A percentile compares a stretch with the other conserved stretches of the same genome.
phyloP scores from a whole-genome alignment of 1,140 invertebrate genomes.

The Acromyrmex heyeri region DNA sequence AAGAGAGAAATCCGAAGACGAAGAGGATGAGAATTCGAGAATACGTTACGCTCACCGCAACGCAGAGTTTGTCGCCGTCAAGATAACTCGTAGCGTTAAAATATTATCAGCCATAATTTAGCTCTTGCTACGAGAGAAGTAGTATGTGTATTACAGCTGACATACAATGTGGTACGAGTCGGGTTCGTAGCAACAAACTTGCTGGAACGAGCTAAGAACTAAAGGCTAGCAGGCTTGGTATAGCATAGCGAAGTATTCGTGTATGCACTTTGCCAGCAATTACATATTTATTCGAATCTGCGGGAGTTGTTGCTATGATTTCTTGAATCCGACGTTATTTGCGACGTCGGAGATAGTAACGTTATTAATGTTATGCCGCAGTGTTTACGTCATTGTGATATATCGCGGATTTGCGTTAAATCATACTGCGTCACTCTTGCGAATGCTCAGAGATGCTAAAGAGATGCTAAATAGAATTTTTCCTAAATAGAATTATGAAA shows the following conservation, averaged over 20 bases:
- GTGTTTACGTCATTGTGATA: too few species aligned
- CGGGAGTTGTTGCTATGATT: not conserved
- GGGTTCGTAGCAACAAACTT: conserved; percentile 13
- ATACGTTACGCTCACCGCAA: not conserved
- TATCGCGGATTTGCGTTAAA: not conserved
- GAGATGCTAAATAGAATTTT: not conserved
- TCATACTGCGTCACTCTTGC: not conserved
- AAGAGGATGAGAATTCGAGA: not conserved
- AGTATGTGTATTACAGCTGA: conserved; percentile 1
- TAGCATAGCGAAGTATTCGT: not conserved
- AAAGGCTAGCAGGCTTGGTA: not conserved
- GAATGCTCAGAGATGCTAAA: not conserved
- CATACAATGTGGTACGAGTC: not conserved
- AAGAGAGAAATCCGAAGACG: conserved; percentile 7
- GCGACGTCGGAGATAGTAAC: not conserved
- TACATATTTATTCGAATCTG: conserved; percentile 32
- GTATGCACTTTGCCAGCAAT: conserved; percentile 18
- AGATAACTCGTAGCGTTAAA: conserved; percentile 41
- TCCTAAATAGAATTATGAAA: not conserved
- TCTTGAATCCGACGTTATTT: conserved; percentile 15
- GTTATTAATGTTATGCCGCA: not conserved
- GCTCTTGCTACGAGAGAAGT: not conserved
- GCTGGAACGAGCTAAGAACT: conserved; percentile 20
- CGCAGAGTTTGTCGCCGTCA: not conserved
- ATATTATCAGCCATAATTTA: conserved; percentile 45